phyloP scores from a whole-genome alignment of 2,113 vertebrate species.

The Tichodroma muraria region DNA sequence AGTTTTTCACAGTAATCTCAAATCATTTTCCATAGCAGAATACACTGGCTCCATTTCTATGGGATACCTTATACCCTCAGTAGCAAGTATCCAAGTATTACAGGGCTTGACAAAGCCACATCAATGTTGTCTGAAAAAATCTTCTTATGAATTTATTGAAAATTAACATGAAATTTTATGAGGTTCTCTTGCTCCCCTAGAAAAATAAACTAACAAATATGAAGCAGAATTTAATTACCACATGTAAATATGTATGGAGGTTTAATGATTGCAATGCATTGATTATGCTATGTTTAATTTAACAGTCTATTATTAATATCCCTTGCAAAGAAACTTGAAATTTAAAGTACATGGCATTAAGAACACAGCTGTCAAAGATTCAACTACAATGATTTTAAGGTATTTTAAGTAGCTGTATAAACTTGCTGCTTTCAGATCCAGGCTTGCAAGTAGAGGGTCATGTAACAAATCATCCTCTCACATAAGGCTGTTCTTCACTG shows the following conservation, averaged over 20 bases:
- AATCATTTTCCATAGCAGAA: background rate
- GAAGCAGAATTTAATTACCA: constrained; percentile 12
- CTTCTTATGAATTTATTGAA: constrained; percentile 20
- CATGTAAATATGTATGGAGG: constrained; percentile 25
- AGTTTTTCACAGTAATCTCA: fast-evolving
- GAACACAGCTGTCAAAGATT: background rate
- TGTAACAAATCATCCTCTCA: constrained; percentile 1
- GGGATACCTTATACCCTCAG: background rate
- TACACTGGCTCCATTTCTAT: background rate
- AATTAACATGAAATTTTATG: constrained; percentile 46
- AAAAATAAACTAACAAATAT: constrained; percentile 5
- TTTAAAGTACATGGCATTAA: constrained; percentile 7
- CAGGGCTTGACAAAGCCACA: background rate
- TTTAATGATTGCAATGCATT: background rate
- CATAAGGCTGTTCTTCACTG: background rate
- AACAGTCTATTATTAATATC: constrained; percentile 5
- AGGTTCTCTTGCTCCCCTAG: background rate
- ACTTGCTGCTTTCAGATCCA: background rate
- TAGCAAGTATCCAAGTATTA: background rate
- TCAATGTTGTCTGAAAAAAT: background rate
- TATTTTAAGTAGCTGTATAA: background rate
- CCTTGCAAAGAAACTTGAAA: constrained; percentile 14
- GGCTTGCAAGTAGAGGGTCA: background rate
- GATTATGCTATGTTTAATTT: constrained; percentile 7
- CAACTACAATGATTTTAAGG: background rate